phyloP scores from a whole-genome alignment of 2,888 invertebrate species.

The Chloroclysta siterata region DNA sequence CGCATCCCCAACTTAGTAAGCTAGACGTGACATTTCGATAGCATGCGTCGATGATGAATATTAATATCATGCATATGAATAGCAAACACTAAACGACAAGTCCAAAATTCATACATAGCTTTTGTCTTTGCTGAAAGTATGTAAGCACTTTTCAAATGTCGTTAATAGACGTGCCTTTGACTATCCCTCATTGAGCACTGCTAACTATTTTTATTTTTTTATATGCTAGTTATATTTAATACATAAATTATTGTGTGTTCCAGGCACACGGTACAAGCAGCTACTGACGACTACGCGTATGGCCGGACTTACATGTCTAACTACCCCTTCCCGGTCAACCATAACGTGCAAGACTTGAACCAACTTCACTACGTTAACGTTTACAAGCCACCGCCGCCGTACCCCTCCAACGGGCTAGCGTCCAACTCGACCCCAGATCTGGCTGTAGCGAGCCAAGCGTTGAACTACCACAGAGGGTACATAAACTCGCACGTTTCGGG shows the following conservation, averaged over 20 bases:
- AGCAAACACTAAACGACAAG: too few species aligned
- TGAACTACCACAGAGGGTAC: slow-evolving; percentile 76
- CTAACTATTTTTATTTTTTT: too few species aligned
- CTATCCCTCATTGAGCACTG: too few species aligned
- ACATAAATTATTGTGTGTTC: slow-evolving; percentile 43
- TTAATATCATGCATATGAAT: too few species aligned
- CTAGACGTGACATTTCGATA: too few species aligned
- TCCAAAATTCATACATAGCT: too few species aligned
- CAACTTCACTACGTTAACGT: slow-evolving; percentile 87
- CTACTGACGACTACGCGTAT: slow-evolving; percentile 69
- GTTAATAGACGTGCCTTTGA: too few species aligned
- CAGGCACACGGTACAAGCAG: slow-evolving; percentile 71
- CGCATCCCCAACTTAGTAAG: too few species aligned
- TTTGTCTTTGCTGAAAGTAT: too few species aligned
- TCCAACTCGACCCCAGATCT: slow-evolving; percentile 94
- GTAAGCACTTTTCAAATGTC: too few species aligned
- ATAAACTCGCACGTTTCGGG: slow-evolving; percentile 87
- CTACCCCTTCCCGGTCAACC: slow-evolving; percentile 74
- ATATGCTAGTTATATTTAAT: too few species aligned
- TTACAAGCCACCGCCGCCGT: slow-evolving; percentile 94
- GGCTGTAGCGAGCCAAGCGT: slow-evolving; percentile 88
- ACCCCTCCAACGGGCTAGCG: slow-evolving; percentile 90
- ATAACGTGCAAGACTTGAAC: slow-evolving; percentile 73
- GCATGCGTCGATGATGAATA: too few species aligned
- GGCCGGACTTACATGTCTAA: slow-evolving; percentile 67